Evolutionary conservation across 53 echinoderm and acorn worm species (phyloP).

Genomic region (Hippasteria phrygiana): DNA sequence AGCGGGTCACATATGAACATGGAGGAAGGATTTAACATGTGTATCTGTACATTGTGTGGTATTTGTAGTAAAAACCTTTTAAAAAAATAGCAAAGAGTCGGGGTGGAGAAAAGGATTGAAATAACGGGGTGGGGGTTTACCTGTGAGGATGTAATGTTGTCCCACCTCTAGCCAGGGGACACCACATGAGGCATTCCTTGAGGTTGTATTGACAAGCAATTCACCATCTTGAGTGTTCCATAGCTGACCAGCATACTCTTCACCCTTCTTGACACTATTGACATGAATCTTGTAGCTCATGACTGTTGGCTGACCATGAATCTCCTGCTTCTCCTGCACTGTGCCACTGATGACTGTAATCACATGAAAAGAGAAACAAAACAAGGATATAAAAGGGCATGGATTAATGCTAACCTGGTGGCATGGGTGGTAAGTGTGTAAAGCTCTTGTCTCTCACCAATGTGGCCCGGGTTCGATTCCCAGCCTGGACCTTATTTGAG

Average conservation of each 20-base stretch:
- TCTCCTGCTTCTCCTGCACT: background rate
- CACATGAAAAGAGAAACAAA: too few relatives aligned
- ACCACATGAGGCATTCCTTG: constrained; percentile 72
- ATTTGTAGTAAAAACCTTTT: too few relatives aligned
- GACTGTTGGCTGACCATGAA: background rate
- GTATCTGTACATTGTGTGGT: too few relatives aligned
- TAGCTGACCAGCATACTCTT: background rate
- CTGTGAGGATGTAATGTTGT: constrained; percentile 79
- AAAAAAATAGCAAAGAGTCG: too few relatives aligned
- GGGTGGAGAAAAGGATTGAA: too few relatives aligned
- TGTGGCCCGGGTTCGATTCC: too few relatives aligned
- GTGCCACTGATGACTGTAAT: constrained; percentile 26
- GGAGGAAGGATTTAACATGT: too few relatives aligned
- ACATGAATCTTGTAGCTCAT: constrained; percentile 19
- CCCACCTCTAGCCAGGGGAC: constrained; percentile 64
- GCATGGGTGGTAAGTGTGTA: background rate
- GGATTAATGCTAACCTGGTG: background rate
- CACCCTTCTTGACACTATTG: constrained; percentile 25
- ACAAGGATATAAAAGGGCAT: background rate
- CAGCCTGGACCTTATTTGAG: too few relatives aligned
- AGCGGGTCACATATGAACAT: too few relatives aligned
- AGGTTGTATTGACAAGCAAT: constrained; percentile 61
- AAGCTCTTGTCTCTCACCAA: too few relatives aligned
- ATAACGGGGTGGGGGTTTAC: constrained; percentile 55
- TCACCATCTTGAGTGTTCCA: background rate